Base-by-base conservation (phyloP, 2,888 invertebrate species). In the Aspidiotus rigidus region DNA sequence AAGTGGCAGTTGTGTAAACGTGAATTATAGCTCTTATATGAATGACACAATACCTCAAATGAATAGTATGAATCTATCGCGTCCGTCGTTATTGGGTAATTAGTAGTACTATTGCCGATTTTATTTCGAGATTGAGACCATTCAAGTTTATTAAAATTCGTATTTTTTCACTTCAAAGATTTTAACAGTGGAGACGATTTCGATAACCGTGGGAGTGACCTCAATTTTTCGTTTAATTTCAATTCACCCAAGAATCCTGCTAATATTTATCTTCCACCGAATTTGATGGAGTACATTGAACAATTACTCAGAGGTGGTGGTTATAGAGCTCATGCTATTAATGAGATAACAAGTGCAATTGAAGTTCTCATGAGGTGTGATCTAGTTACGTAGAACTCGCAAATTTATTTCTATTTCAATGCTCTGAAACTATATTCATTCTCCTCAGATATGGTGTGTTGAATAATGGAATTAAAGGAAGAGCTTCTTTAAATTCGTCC, bases 211-310 rank as follows among this genome's bases (percentile, higher is more conserved):
- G 17, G 10, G 2, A 59, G 39, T 39, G 59, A 59, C 39, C 59
- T 59, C 39, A 59, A 28, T 17, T 59, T 59, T 17, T 59, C 59
- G 2, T 59, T 59, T 39, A 59, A 59, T 59, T 59, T 59, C 9
- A 59, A 17, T 17, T 59, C 17, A 28, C 59, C 59, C 39, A 59
- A 59, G 39, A 28, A 17, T 17, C 7, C 10, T 13, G 28, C 9
- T 28, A 28, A 28, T 59, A 13, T 39, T 13, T 59, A 13, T 16
- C 16, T 59, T 10, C 8, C 39, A 39, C 59, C 59, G 17, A 28
- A 59, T 39, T 7, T 59, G 39, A 17, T 59, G 16, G 39, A 28
- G 7, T 8, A 59, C 59, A 17, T 59, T 28, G 13, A 17, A 28
- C 8, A 13, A 39, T 59, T 59, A 39, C 13, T 59, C 28, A 59